Percentiles rank a stretch among this genome's conserved stretches.
Evolutionary conservation across 2,113 vertebrate genomes (phyloP).

Genomic region (Colinus virginianus): DNA sequence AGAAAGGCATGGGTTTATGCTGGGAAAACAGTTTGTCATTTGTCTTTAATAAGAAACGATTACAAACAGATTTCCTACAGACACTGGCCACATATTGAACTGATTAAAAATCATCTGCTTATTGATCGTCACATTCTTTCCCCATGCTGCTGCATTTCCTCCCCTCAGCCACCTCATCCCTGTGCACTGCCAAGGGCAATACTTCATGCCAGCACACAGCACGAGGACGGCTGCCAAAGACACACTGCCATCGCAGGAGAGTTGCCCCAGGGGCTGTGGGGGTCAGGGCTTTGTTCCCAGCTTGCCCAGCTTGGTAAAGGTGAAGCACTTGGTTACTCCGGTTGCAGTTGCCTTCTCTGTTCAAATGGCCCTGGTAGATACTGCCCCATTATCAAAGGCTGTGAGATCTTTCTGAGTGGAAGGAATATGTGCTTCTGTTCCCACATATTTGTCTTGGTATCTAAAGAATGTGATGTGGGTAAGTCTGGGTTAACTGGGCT

Average conservation of each 20-base stretch:
- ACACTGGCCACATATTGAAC: constrained; percentile 6
- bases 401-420: background rate
- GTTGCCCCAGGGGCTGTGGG: background rate
- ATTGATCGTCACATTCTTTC: background rate
- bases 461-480: background rate
- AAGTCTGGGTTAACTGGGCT: background rate
- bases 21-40: constrained; percentile 58
- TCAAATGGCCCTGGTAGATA: fast-evolving
- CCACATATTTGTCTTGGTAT: background rate
- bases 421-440: background rate
- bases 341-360: background rate
- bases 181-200: background rate
- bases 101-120: constrained; percentile 1
- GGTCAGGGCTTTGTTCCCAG: background rate
- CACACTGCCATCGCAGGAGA: background rate
- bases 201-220: fast-evolving
- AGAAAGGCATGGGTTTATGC: constrained; percentile 41
- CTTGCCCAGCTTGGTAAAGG: background rate
- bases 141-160: background rate
- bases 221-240: background rate
- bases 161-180: background rate
- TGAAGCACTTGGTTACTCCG: background rate
- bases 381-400: background rate
- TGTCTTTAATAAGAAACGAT: background rate
- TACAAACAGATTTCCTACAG: constrained; percentile 57